Percentiles rank a stretch among this genome's conserved stretches.
phyloP scores from a whole-genome alignment of 2,113 vertebrate species.

The Thymallus thymallus region DNA sequence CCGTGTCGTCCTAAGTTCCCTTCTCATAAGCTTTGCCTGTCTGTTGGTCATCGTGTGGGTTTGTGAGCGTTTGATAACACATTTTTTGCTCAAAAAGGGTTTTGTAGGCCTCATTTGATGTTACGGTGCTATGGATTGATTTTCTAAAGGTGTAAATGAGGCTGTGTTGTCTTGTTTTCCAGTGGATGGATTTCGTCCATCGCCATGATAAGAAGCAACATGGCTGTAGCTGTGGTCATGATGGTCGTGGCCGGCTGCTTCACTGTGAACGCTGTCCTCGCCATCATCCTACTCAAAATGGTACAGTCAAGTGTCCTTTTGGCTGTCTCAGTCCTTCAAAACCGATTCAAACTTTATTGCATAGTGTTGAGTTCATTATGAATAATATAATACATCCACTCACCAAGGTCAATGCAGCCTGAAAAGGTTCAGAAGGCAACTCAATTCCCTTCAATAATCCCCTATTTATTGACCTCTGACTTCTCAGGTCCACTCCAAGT shows the following conservation, averaged over 20 bases:
- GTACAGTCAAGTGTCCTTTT: constrained; percentile 62
- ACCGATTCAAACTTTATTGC: background rate
- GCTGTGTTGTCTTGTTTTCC: constrained; percentile 20
- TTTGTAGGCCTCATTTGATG: no score
- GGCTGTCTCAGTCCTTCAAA: background rate
- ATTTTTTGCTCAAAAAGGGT: no score
- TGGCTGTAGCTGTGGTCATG: constrained; percentile 84
- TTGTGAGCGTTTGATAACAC: background rate
- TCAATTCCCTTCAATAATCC: no score
- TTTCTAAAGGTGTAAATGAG: no score
- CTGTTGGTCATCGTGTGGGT: background rate
- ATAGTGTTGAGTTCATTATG: background rate
- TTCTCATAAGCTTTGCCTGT: background rate
- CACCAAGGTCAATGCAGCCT: background rate
- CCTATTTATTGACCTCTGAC: no score
- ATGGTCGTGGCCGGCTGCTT: constrained; percentile 94
- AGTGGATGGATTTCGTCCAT: constrained; percentile 93
- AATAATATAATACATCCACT: background rate
- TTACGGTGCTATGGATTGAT: background rate
- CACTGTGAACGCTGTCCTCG: constrained; percentile 81
- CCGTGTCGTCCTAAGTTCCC: background rate
- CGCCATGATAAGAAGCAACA: constrained; percentile 55
- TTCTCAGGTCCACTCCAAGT: constrained; percentile 87
- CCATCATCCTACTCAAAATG: constrained; percentile 88
- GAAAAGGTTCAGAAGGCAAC: background rate